Percentiles rank a stretch among this genome's conserved stretches.
phyloP scores from a whole-genome alignment of 1,140 invertebrate species.

The Caenorhabditis brenneri region DNA sequence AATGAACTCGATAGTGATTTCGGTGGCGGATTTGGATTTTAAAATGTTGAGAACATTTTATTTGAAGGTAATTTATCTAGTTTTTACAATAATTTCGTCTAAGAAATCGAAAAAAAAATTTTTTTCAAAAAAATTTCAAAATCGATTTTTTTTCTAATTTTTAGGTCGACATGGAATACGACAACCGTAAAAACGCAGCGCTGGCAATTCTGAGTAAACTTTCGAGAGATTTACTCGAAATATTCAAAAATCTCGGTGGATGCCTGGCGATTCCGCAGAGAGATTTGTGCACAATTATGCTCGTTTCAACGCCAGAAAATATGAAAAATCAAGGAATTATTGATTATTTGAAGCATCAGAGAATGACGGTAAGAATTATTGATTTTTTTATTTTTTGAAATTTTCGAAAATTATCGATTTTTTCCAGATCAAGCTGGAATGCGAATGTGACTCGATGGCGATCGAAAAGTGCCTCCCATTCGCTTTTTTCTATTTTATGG shows the following conservation, averaged over 20 bases:
- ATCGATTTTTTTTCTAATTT: too few relatives aligned
- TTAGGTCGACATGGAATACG: constrained; percentile 18
- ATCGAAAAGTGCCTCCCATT: background rate
- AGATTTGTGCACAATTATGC: background rate
- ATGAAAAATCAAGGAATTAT: background rate
- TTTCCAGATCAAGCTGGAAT: constrained; percentile 2
- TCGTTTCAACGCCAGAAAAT: background rate
- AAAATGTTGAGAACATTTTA: background rate
- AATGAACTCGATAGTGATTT: background rate
- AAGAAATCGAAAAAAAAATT: background rate
- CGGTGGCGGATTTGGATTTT: background rate
- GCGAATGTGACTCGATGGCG: background rate
- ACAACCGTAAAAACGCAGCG: constrained; percentile 20
- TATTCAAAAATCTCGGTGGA: background rate
- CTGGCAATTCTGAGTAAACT: background rate
- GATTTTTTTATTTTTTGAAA: too few relatives aligned
- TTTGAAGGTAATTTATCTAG: too few relatives aligned
- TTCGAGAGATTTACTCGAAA: background rate
- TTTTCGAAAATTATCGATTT: background rate
- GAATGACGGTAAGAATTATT: background rate
- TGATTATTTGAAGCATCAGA: background rate
- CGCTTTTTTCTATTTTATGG: background rate
- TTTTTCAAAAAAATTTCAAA: too few relatives aligned
- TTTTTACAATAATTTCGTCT: too few relatives aligned
- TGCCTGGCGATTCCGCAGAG: background rate